Evolutionary conservation across 2,888 invertebrate genomes (phyloP), one percentile per base, ranked within the genome.

Genomic region (Neria commutata): DNA sequence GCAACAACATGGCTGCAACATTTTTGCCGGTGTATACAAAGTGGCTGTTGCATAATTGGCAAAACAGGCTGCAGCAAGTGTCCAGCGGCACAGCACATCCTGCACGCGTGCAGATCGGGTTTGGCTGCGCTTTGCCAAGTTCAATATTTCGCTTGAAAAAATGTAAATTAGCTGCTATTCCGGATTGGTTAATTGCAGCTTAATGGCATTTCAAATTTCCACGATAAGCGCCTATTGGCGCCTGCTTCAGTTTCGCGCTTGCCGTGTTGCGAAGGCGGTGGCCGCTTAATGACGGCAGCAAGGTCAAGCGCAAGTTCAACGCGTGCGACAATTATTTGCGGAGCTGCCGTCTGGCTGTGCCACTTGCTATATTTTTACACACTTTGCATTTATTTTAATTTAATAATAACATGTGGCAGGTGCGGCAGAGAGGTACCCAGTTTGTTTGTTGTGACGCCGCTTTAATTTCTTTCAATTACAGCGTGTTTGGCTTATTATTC

Each of bases 281-380:
- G 4, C 11, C 37, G n/a, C 37, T 37, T 37, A 37, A 45, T 49
- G 61, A 45, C 53, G 54, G 40, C 40, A 51, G 56, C 77, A 76
- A 77, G 76, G 76, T 76, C 78, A 76, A 77, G 77, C 77, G 74
- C 73, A 76, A 74, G 78, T 73, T 76, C 69, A 75, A 58, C 34
- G 60, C 65, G 64, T 60, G 42, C 64, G 59, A 63, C 65, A 66
- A 67, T 62, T 64, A 56, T 16, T 49, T 33, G 26, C 47, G 25
- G 40, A 6, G 10, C n/a, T 5, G n/a, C n/a, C 14, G 40, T n/a
- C 40, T 46, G 46, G 17, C 17, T n/a, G 26, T 23, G 4, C 8
- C 14, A 14, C 10, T 37, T 37, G 37, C n/a, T n/a, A 37, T n/a
- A 37, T 37, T 11, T 37, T 37, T 37, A 11, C 8, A 14, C 6